Conservation (phyloP, 1,140 invertebrate genomes). For the Oreohelix idahoensis region DNA sequence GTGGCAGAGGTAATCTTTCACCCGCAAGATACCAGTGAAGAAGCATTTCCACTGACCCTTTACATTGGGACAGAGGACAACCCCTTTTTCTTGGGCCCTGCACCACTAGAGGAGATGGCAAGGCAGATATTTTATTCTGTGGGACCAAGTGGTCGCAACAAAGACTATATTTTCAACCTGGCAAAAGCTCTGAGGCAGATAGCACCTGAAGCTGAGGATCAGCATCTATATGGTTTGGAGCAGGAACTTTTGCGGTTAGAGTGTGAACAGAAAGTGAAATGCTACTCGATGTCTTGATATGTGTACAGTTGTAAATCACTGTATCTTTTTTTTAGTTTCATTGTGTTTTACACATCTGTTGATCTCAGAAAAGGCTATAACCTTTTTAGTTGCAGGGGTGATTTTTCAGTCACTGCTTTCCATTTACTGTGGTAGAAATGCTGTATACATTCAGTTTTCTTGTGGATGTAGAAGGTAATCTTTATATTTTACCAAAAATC, state of each 20-base stretch:
- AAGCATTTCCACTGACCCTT: slow-evolving; percentile 82
- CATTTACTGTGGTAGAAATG: background rate
- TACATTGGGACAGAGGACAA: slow-evolving; percentile 88
- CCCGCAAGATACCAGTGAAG: slow-evolving; percentile 44
- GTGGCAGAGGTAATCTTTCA: slow-evolving; percentile 58
- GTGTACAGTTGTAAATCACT: background rate
- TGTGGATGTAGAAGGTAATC: too few relatives aligned
- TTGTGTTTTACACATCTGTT: background rate
- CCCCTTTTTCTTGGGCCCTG: slow-evolving; percentile 79
- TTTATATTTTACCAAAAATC: too few relatives aligned
- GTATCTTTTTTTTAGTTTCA: background rate
- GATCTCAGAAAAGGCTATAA: background rate
- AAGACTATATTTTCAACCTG: slow-evolving; percentile 90
- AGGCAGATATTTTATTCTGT: slow-evolving; percentile 81
- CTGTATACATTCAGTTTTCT: background rate
- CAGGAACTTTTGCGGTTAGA: slow-evolving; percentile 49
- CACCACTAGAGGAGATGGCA: slow-evolving; percentile 84
- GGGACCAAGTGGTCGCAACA: slow-evolving; percentile 89
- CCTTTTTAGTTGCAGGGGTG: background rate
- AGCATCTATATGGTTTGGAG: slow-evolving; percentile 85
- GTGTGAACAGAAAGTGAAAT: slow-evolving; percentile 2
- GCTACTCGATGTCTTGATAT: slow-evolving; percentile 15
- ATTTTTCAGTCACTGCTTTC: background rate
- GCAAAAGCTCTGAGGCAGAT: slow-evolving; percentile 84
- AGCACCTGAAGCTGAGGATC: slow-evolving; percentile 78